Evolutionary conservation across 2,888 invertebrate species (phyloP), one percentile per base, ranked within the genome.

Genomic region (Tenthredo distinguenda): DNA sequence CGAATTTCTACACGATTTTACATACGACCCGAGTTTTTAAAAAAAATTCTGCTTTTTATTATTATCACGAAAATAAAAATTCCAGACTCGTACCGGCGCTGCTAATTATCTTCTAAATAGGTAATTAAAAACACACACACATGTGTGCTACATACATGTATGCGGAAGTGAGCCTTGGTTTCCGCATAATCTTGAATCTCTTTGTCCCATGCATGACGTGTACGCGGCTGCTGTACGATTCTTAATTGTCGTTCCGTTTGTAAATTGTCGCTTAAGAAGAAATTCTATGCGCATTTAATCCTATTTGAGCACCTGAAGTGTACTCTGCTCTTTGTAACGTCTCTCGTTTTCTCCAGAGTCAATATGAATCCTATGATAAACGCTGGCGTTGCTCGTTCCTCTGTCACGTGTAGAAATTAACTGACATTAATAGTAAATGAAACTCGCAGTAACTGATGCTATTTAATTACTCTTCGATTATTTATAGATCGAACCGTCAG

Each of bases 211-310:
- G 37, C 37, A 26, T 9, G 37, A 34, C 10, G 10, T 62, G 26
- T 26, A 0, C 2, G 21, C 5, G 26, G 10, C 26, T 62, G 21
- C 12, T 5, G 26, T 76, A 76, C 43, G 47, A 76, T 76, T 76
- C 18, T 34, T 34, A 31, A 26, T 55, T 26, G n/a, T 55, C 31
- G n/a, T 79, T 79, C 34, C n/a, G 79, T 58, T n/a, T 58, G 79
- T 37, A n/a, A 55, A 79, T 79, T 55, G 77, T 18, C 26, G 37
- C n/a, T 79, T 79, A 1, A 58, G 21, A 58, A 50, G 21, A 37
- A 79, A 79, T 79, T 79, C n/a, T 58, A 15, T 55, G 55, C n/a
- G 5, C 79, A 34, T 5, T 31, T 55, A 55, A 55, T 79, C 55
- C 37, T 7, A 37, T 79, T 55, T 58, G 4, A 34, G n/a, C n/a